Conservation (phyloP, 23 tunicate genomes). For the Trididemnum miniatum region DNA sequence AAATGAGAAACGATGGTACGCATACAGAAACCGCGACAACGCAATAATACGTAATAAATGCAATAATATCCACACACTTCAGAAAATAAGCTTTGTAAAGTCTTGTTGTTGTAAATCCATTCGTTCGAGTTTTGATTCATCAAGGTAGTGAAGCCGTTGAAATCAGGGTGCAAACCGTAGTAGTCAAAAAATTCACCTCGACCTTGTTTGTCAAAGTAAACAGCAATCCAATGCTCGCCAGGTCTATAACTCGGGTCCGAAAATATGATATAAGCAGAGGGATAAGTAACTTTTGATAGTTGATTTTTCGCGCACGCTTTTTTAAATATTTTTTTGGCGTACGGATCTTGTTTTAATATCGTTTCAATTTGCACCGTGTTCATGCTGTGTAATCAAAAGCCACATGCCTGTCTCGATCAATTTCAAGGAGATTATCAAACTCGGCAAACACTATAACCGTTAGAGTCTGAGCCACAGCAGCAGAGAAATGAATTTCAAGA, state of each 20-base stretch:
- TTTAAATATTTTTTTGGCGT: neutral
- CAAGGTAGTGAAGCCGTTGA: no score
- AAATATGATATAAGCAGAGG: conserved; percentile 5
- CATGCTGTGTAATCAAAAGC: neutral
- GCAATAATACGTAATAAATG: neutral
- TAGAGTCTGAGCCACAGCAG: neutral
- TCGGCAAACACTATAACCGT: neutral
- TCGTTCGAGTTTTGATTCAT: neutral
- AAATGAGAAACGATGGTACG: neutral
- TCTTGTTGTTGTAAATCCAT: no score
- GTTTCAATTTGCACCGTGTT: neutral
- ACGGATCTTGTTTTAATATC: neutral
- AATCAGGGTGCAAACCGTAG: no score
- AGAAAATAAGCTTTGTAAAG: no score
- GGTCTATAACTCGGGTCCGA: conserved; percentile 6
- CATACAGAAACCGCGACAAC: neutral
- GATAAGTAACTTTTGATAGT: neutral
- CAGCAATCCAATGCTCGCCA: conserved; percentile 19
- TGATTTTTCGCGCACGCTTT: no score
- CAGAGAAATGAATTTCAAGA: neutral
- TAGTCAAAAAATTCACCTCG: no score
- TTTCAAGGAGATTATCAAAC: neutral
- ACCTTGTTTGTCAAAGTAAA: no score
- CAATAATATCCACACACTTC: neutral
- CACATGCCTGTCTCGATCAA: neutral